Percentiles rank a stretch among this genome's conserved stretches.
These are phyloP conservation scores for Argyresthia goedartella DNA, from an alignment of 2,888 invertebrate species.

Conservation along the genomic window DNA sequence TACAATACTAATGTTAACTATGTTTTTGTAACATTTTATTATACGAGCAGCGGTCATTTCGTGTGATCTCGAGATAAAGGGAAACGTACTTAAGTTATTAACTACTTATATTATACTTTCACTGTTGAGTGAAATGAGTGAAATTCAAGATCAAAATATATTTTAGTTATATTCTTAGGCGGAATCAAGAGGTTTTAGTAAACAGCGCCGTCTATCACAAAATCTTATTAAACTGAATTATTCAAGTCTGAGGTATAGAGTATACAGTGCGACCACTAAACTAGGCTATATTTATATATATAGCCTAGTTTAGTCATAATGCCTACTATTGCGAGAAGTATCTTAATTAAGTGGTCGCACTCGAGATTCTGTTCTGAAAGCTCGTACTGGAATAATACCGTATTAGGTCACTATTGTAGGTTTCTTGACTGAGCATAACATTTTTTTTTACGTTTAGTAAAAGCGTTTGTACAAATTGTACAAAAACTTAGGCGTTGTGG, in stretches of 20 bases:
- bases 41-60: not conserved
- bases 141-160: constrained; percentile 27
- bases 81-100: constrained; percentile 27
- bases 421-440: constrained; percentile 48
- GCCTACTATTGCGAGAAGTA: too few species aligned
- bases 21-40: constrained; percentile 12
- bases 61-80: too few species aligned
- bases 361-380: constrained; percentile 29
- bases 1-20: constrained; percentile 15
- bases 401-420: constrained; percentile 10
- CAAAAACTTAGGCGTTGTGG: constrained; percentile 28
- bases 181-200: constrained; percentile 31
- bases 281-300: too few species aligned
- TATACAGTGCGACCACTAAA: too few species aligned
- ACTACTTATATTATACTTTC: too few species aligned
- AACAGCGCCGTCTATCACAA: too few species aligned
- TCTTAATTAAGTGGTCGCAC: constrained; percentile 14
- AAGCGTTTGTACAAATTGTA: constrained; percentile 61
- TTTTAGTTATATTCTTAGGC: constrained; percentile 38
- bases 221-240: too few species aligned
- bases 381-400: constrained; percentile 14
- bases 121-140: too few species aligned
- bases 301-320: too few species aligned
- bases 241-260: too few species aligned
- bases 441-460: constrained; percentile 38